These are phyloP conservation scores for Polydesmus complanatus DNA, from an alignment of 2,888 invertebrate genomes.

Conservation along the genomic window DNA sequence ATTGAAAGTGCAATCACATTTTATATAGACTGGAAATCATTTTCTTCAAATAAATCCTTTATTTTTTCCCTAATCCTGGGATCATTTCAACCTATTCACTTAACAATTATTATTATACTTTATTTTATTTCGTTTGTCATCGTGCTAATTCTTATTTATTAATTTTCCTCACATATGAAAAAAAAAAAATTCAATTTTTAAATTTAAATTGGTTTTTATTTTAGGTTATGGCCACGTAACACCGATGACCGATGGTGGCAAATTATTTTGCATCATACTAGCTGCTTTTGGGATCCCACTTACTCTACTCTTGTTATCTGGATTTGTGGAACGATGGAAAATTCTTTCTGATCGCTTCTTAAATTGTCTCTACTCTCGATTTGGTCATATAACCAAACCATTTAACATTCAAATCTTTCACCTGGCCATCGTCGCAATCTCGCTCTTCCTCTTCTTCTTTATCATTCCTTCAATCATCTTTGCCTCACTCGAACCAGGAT, in stretches of 20 bases:
- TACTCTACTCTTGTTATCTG: slow-evolving; percentile 67
- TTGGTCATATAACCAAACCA: slow-evolving; percentile 50
- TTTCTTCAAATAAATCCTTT: too few relatives aligned
- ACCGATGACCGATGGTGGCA: slow-evolving; percentile 68
- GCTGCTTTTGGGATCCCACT: slow-evolving; percentile 73
- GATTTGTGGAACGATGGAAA: slow-evolving; percentile 64
- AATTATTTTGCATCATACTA: slow-evolving; percentile 75
- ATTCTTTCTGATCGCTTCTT: slow-evolving; percentile 56
- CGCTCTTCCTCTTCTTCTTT: slow-evolving; percentile 47
- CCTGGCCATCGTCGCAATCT: slow-evolving; percentile 44
- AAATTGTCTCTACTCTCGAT: slow-evolving; percentile 49
- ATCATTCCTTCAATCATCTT: slow-evolving; percentile 62
- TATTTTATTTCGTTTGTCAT: too few relatives aligned
- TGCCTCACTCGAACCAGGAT: slow-evolving; percentile 57
- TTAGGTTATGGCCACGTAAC: slow-evolving; percentile 80
- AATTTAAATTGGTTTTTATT: too few relatives aligned
- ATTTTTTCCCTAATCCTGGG: too few relatives aligned
- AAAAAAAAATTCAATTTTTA: too few relatives aligned
- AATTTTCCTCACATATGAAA: too few relatives aligned
- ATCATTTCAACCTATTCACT: too few relatives aligned
- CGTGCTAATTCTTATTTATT: too few relatives aligned
- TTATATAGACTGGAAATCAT: too few relatives aligned
- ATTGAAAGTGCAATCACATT: too few relatives aligned
- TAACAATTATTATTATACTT: too few relatives aligned
- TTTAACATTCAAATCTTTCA: slow-evolving; percentile 64